Percentiles rank a stretch among this genome's conserved stretches.
Evolutionary conservation across 2,888 invertebrate species (phyloP).

Genomic region (Abrostola tripartita): DNA sequence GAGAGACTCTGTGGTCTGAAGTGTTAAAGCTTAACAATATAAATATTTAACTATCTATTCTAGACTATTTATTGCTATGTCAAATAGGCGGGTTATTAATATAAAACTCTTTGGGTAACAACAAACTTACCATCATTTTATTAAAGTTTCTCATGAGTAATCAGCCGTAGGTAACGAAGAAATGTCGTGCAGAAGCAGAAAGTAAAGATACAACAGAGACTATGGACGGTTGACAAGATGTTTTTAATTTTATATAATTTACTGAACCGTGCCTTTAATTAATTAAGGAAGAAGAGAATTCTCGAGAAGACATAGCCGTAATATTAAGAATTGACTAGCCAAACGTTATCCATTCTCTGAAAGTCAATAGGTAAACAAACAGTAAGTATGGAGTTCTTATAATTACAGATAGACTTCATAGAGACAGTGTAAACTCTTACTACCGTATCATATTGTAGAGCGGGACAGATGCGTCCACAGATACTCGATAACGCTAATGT

Average conservation of each 20-base stretch:
- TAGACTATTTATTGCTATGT: conserved; percentile 88
- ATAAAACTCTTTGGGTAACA: conserved; percentile 76
- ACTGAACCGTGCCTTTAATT: conserved; percentile 61
- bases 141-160: conserved; percentile 45
- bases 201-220: conserved; percentile 55
- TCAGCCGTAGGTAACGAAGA: conserved; percentile 42
- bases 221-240: conserved; percentile 78
- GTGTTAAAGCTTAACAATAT: conserved; percentile 76
- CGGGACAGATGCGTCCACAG: conserved; percentile 74
- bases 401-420: conserved; percentile 58
- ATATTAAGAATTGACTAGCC: conserved; percentile 67
- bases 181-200: conserved; percentile 56
- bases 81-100: conserved; percentile 87
- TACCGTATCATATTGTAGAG: conserved; percentile 69
- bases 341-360: conserved; percentile 43
- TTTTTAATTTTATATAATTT: conserved; percentile 50
- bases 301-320: conserved; percentile 47
- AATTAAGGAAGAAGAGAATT: conserved; percentile 41
- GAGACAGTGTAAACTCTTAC: conserved; percentile 74
- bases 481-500: conserved; percentile 49
- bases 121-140: conserved; percentile 69
- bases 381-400: conserved; percentile 43
- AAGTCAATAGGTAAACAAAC: conserved; percentile 35
- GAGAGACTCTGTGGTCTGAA: conserved; percentile 69
- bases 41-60: conserved; percentile 84